These are phyloP conservation scores for Luperina testacea DNA, from an alignment of 2,888 invertebrate genomes.

Conservation along the genomic window DNA sequence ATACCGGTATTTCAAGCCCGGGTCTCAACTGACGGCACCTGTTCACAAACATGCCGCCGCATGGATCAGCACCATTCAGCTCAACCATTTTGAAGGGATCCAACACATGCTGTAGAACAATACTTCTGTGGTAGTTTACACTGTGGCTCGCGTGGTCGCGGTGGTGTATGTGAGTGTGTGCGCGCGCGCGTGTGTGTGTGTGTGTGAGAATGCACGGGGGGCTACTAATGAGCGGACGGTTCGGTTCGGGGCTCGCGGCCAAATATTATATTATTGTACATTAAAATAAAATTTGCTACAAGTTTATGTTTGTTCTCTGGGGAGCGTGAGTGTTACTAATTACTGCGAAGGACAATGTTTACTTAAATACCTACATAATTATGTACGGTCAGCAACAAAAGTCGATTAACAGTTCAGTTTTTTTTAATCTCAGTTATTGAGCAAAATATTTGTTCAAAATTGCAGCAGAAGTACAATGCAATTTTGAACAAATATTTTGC, in stretches of 20 bases:
- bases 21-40: background rate
- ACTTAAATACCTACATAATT: background rate
- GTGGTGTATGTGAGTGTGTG: background rate
- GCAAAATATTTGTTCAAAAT: too few species aligned
- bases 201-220: slow-evolving; percentile 22
- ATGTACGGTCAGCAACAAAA: too few species aligned
- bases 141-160: background rate
- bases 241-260: slow-evolving; percentile 32
- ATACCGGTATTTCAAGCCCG: background rate
- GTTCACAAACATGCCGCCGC: background rate
- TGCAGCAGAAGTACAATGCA: too few species aligned
- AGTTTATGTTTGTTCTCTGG: slow-evolving; percentile 31
- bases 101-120: background rate
- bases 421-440: too few species aligned
- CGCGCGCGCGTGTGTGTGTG: background rate
- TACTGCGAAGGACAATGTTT: slow-evolving; percentile 20
- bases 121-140: slow-evolving; percentile 14
- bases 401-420: too few species aligned
- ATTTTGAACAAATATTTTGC: too few species aligned
- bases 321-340: slow-evolving; percentile 28
- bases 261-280: slow-evolving; percentile 43
- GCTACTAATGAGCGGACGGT: slow-evolving; percentile 54
- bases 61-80: background rate
- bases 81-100: background rate
- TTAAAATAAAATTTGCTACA: slow-evolving; percentile 53